Evolutionary conservation across 1,140 invertebrate genomes (phyloP).

Genomic region (Tribolium madens): DNA sequence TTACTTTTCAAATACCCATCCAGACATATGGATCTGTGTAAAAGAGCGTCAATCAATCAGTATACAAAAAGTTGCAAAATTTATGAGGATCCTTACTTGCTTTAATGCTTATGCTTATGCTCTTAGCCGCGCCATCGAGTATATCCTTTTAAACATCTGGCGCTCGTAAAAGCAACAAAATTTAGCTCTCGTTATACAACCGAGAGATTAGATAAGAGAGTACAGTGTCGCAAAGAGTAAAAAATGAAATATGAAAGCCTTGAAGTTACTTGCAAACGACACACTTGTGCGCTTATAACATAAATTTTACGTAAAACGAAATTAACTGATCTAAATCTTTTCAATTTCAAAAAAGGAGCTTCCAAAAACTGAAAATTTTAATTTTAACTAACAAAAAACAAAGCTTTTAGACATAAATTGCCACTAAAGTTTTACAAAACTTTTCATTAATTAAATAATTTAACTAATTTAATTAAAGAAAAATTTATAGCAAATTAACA

Average conservation of each 20-base stretch:
- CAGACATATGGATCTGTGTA: neutral
- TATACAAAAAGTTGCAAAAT: neutral
- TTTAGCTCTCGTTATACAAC: neutral
- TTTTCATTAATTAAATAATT: too few relatives aligned
- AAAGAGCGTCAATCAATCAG: neutral
- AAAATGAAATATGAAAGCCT: neutral
- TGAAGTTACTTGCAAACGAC: too few relatives aligned
- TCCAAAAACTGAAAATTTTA: too few relatives aligned
- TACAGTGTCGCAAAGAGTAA: neutral
- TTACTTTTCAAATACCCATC: neutral
- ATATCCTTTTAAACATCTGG: neutral
- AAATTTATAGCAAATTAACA: too few relatives aligned
- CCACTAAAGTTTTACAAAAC: too few relatives aligned
- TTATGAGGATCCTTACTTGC: neutral
- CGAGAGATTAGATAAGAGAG: neutral
- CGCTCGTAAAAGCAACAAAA: neutral
- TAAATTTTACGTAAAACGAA: too few relatives aligned
- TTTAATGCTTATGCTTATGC: neutral
- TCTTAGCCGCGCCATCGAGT: neutral
- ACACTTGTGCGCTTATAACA: too few relatives aligned
- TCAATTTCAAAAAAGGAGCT: too few relatives aligned
- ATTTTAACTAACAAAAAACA: too few relatives aligned
- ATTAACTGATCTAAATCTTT: too few relatives aligned
- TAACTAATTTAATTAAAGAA: too few relatives aligned
- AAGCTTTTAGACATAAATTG: too few relatives aligned